Base-by-base conservation (phyloP, 1,140 invertebrate species). In the Hyphantria cunea region DNA sequence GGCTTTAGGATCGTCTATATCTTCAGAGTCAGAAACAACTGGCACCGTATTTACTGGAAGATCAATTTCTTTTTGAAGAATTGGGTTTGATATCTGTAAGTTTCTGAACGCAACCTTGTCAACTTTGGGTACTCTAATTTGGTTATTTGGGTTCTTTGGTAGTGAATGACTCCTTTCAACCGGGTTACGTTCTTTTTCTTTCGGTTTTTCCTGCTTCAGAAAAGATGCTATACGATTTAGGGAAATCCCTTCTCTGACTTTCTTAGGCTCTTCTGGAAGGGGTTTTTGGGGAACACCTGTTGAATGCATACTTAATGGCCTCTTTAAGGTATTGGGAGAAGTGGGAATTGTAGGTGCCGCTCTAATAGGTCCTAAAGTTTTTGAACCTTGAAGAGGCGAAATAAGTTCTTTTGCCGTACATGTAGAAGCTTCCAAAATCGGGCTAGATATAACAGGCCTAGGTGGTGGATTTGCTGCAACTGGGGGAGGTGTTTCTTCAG, bases 51-150 rank as follows among this genome's bases (percentile, higher is more conserved):
- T 91, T 0, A 89, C 86, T 0, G 93, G 89, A 0, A 95, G 83
- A 41, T 94, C 93, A 0, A 95, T 94, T 34, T 94, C 92, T 33
- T 92, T 93, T 71, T 95, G 95, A 0, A 93, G 92, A 71, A 97
- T 96, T 0, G 96, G 96, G 78, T 94, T 92, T 0, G 96, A 97
- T 71, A 97, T 97, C 78, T 96, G 94, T 31, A 97, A 76, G 44
- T 93, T 95, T n/a, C 95, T 91, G 32, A 97, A 74, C 0, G 93
- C 92, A 7, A 94, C 93, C 65, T 94, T 94, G 70, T 96, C 95
- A 0, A 94, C 85, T 3, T 93, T 89, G 31, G 92, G 92, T 33
- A 93, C 90, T 77, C 94, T 94, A 0, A 92, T 74, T 74, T 93
- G 91, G 62, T 91, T 90, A 47, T 93, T 91, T 12, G 91, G 91